Percentiles rank a stretch among this genome's conserved stretches.
phyloP scores from a whole-genome alignment of 1,140 invertebrate species.

The Matsumurasca onukii region DNA sequence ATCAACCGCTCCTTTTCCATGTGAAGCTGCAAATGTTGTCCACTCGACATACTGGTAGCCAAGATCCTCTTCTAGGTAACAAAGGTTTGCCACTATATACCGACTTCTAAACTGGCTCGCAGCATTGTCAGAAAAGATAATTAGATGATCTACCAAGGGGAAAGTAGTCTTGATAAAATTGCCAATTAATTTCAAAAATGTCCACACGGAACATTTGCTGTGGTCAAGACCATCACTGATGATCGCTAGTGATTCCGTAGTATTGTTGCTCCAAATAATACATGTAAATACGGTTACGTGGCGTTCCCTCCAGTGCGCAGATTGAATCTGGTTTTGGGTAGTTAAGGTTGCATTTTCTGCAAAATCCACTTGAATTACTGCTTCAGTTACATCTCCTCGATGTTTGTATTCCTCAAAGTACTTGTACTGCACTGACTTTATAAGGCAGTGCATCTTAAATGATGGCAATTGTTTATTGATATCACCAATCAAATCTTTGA shows the following conservation, averaged over 20 bases:
- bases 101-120: slow-evolving; percentile 6
- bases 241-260: neutral
- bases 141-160: neutral
- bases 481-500: neutral
- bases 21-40: neutral
- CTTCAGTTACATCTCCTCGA: neutral
- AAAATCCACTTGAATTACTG: slow-evolving; percentile 6
- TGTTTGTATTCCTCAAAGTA: neutral
- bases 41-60: neutral
- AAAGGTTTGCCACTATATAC: neutral
- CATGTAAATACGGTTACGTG: neutral
- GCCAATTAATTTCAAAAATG: neutral
- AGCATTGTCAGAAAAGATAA: slow-evolving; percentile 16
- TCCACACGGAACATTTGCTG: neutral
- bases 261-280: neutral
- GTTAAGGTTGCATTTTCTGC: slow-evolving; percentile 18
- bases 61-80: slow-evolving; percentile 9
- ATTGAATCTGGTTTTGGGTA: neutral
- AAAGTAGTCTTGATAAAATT: neutral
- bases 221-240: neutral
- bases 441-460: neutral
- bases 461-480: neutral
- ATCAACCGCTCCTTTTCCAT: slow-evolving; percentile 3
- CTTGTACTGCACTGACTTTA: neutral
- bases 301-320: neutral